Evolutionary conservation across 1,140 invertebrate genomes (phyloP), one percentile per base, ranked within the genome.

Genomic region (Macrosteles quadrilineatus): DNA sequence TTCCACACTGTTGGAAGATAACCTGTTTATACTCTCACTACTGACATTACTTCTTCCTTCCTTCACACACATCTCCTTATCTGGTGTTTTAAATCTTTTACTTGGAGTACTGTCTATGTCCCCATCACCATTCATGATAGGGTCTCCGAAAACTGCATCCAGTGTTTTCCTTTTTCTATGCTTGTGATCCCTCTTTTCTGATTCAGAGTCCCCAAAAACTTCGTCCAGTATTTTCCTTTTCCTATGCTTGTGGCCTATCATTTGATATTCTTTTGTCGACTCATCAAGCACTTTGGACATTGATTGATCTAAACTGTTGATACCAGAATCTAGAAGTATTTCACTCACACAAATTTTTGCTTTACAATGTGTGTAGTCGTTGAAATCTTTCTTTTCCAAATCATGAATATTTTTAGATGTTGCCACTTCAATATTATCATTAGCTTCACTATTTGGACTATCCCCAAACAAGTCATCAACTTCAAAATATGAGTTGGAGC

Each of bases 1-100:
- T 76, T 76, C 71, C 69, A 75, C 70, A 30, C 68, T 25, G 21
- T 62, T 43, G 70, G 45, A 29, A 72, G 47, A 3, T 72, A 53
- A 55, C 59, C 67, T 55, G 25, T 73, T 23, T 70, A 29, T n/a
- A 47, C 25, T 47, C 21, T 17, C n/a, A 9, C 4, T 25, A 9
- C 4, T 19, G 23, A 6, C 47, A 19, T 53, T 53, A 57, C 32
- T 36, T 36, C 14, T 36, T 14, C 14, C 32, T 36, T 14, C 14
- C 4, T 14, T 14, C 32, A 36, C n/a, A 50, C 4, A 50, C 6
- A 4, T 17, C n/a, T 11, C 21, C 4, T 50, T 21, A 50, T 4
- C 3, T 11, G 47, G n/a, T 17, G 47, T 9, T 19, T 50, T 50
- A 50, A 50, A 11, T 21, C n/a, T 50, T 50, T 50, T 50, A 50